These are phyloP conservation scores for Parapsyche elsis DNA, from an alignment of 1,140 invertebrate genomes.

Conservation along the genomic window DNA sequence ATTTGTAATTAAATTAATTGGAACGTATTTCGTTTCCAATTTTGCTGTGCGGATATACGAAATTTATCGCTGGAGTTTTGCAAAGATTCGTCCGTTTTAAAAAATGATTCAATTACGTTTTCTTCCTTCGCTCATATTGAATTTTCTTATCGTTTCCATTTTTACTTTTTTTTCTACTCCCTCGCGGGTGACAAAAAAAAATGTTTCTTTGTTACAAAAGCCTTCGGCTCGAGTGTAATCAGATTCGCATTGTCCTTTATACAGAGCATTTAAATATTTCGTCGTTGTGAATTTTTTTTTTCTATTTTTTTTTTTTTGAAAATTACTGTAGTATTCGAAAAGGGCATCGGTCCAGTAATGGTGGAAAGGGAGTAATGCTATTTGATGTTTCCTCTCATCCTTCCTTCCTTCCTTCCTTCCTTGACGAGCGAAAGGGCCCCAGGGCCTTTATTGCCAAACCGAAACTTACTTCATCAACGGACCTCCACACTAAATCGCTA, in stretches of 20 bases:
- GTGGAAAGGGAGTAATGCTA: constrained; percentile 3
- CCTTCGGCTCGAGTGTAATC: neutral
- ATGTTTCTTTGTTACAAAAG: neutral
- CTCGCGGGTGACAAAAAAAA: neutral
- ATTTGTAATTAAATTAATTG: too few species aligned
- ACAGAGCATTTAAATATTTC: constrained; percentile 1
- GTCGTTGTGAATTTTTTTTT: neutral
- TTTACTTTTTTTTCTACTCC: neutral
- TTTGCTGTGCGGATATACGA: too few species aligned
- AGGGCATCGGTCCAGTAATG: neutral
- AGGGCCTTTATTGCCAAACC: constrained; percentile 31
- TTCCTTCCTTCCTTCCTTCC: constrained; percentile 38
- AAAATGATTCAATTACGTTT: constrained; percentile 24
- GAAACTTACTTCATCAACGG: constrained; percentile 39
- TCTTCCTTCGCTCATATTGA: constrained; percentile 12
- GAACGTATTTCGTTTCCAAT: too few species aligned
- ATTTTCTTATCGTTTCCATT: constrained; percentile 20
- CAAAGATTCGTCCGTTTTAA: neutral
- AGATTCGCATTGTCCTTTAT: constrained; percentile 28
- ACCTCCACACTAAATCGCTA: neutral
- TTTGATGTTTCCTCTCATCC: constrained; percentile 41
- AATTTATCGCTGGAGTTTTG: neutral
- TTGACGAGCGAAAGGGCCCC: neutral
- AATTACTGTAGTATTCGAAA: neutral
- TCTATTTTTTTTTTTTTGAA: neutral